phyloP scores from a whole-genome alignment of 2,797 vertebrate genomes.

The Eulemur albifrons region DNA sequence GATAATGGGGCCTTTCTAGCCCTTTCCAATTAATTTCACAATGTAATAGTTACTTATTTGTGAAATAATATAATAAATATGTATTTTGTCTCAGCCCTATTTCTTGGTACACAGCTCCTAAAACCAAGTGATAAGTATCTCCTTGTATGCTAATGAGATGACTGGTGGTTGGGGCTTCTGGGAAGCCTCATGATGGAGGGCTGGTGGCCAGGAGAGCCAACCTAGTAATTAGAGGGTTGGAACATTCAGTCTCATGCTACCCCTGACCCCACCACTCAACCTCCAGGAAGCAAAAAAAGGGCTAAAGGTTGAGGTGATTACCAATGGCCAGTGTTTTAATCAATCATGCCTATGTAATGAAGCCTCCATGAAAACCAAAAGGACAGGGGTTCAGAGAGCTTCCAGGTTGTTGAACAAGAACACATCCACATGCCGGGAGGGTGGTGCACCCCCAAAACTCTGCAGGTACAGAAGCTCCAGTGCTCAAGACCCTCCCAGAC shows the following conservation, averaged over 20 bases:
- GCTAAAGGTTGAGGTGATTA: background rate
- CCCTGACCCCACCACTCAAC: background rate
- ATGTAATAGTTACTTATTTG: background rate
- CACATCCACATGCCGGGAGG: background rate
- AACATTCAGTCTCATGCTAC: background rate
- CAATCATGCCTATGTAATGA: background rate
- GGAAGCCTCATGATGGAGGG: background rate
- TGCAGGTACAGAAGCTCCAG: background rate
- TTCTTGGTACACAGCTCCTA: background rate
- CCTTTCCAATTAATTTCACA: background rate
- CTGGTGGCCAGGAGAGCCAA: background rate
- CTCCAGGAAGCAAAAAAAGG: background rate
- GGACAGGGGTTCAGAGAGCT: background rate
- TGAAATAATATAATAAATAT: background rate
- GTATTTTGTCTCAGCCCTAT: background rate
- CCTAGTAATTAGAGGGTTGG: background rate
- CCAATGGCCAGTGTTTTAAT: background rate
- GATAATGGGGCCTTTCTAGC: background rate
- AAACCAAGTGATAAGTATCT: background rate
- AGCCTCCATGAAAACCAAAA: background rate
- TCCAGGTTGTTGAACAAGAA: background rate
- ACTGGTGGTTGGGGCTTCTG: background rate
- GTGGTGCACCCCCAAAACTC: background rate
- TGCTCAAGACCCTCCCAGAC: background rate
- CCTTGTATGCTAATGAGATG: background rate